A percentile compares a stretch with the other conserved stretches of the same genome.
phyloP scores from a whole-genome alignment of 2,888 invertebrate species.

The Synergus umbraculus region DNA sequence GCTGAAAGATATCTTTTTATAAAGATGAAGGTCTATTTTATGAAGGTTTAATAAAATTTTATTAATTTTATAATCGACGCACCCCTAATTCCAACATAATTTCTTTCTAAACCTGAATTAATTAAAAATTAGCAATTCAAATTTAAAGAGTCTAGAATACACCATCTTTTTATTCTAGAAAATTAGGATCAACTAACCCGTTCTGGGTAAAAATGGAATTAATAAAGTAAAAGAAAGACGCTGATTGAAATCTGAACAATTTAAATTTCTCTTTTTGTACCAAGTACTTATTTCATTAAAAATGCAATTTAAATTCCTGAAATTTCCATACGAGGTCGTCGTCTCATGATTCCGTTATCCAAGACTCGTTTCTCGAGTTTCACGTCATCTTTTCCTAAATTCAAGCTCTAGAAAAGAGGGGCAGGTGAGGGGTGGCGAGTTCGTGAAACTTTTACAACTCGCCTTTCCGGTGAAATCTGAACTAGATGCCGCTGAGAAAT shows the following conservation, averaged over 20 bases:
- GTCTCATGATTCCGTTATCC: constrained; percentile 29
- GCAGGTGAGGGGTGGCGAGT: background rate
- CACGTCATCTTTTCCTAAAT: constrained; percentile 29
- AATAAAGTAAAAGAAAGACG: constrained; percentile 17
- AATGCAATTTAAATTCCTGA: background rate
- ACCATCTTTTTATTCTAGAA: no score
- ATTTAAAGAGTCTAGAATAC: no score
- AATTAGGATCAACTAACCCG: no score
- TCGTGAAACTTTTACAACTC: constrained; percentile 56
- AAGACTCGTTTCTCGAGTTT: constrained; percentile 11
- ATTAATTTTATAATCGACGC: no score
- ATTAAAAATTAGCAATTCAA: no score
- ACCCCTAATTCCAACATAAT: no score
- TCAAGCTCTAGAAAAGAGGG: background rate
- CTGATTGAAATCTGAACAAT: constrained; percentile 44
- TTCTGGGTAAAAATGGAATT: constrained; percentile 42
- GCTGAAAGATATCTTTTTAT: no score
- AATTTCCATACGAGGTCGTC: constrained; percentile 17
- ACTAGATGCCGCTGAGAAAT: constrained; percentile 36
- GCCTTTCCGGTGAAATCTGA: constrained; percentile 51
- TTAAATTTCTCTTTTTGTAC: constrained; percentile 6
- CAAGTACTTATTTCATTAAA: background rate
- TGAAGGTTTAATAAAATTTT: no score
- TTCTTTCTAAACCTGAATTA: no score
- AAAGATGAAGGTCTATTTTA: no score